phyloP scores from a whole-genome alignment of 2,113 vertebrate species.

The Lota lota region DNA sequence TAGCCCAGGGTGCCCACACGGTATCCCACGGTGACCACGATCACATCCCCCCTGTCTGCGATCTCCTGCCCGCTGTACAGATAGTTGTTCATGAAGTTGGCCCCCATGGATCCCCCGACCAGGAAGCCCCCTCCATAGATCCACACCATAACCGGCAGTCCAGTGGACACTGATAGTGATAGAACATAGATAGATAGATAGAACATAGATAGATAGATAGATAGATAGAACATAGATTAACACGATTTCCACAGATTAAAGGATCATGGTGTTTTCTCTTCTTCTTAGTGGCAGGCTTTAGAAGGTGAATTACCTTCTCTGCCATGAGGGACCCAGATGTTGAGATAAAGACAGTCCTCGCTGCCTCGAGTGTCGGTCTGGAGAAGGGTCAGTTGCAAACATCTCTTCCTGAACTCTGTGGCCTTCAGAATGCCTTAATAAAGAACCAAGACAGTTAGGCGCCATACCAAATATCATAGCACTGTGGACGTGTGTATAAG shows the following conservation, averaged over 20 bases:
- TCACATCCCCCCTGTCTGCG: conserved; percentile 83
- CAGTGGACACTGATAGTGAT: conserved; percentile 80
- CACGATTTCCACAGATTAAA: background rate
- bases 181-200: no score
- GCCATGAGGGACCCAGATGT: conserved; percentile 91
- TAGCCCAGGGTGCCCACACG: conserved; percentile 88
- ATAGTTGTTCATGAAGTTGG: conserved; percentile 84
- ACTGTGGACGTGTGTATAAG: background rate
- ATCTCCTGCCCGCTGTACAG: conserved; percentile 87
- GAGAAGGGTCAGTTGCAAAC: conserved; percentile 77
- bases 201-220: background rate
- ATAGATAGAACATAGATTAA: background rate
- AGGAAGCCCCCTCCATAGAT: conserved; percentile 87
- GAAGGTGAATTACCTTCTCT: conserved; percentile 35
- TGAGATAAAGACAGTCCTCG: conserved; percentile 92
- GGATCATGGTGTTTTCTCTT: no score
- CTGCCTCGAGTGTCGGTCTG: conserved; percentile 70
- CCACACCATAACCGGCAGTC: conserved; percentile 89
- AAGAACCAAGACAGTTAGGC: background rate
- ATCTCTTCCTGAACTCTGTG: conserved; percentile 70
- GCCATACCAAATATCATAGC: background rate
- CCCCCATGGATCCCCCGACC: conserved; percentile 74
- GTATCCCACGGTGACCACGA: conserved; percentile 90
- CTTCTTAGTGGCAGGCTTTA: no score
- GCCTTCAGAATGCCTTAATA: conserved; percentile 77